Base-by-base conservation (phyloP, 1,140 invertebrate genomes). In the Rhyzopertha dominica region DNA sequence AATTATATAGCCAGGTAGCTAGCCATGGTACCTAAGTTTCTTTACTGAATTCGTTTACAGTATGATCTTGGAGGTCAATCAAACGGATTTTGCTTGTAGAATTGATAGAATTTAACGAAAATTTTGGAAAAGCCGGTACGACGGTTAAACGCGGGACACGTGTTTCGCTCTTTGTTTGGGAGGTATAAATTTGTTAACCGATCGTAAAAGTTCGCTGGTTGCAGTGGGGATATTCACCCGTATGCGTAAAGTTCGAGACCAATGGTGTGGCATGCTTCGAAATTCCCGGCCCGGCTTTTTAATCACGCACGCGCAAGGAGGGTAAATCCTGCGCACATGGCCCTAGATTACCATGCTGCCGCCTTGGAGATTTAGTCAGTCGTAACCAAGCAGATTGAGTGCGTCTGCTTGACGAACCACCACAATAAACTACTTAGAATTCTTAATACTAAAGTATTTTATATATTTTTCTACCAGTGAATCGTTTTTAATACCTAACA, bases 381-480 rank as follows among this genome's bases (percentile, higher is more conserved):
- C 61, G 41, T 55, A 57, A 62, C 61, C 63, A 56, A 59, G 61
- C 63, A 47, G 57, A 40, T 30, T 29, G 56, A 32, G 26, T 35
- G 32, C 43, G 43, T 50, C 53, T 56, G 53, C 53, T 58, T 58
- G 53, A 34, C 40, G n/a, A n/a, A n/a, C 31, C 34, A 44, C 26
- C 38, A 53, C 25, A 56, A 55, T 36, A 58, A 53, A 47, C n/a
- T n/a, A 43, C 44, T 53, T 56, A 47, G 43, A 18, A 16, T 37
- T 53, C 39, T 51, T 44, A 49, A 47, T 37, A 47, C 35, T 35
- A 31, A 55, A 35, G 56, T 48, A 57, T 51, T 53, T 45, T 47
- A 52, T 63, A 62, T 66, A 65, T 65, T 66, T 65, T 65, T 65
- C 53, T 62, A 62, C 55, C 37, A 53, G 58, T 60, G 53, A 58